Percentiles rank a stretch among this genome's conserved stretches.
Conservation (phyloP, 2,888 invertebrate genomes). For the Invenusta paracnida region DNA sequence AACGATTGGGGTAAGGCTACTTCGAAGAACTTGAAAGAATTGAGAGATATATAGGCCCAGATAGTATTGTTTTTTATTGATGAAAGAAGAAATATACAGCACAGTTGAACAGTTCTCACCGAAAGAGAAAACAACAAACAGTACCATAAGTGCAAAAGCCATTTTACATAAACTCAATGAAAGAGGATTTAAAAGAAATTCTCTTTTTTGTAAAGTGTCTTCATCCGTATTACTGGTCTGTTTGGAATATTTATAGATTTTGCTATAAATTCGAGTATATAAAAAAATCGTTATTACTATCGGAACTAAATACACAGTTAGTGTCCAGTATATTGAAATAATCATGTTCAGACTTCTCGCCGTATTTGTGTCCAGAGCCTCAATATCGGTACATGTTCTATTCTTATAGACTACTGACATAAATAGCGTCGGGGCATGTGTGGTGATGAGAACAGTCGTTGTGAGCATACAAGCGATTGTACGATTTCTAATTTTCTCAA, state of each 20-base stretch:
- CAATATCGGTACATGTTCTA: neutral
- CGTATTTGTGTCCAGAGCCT: neutral
- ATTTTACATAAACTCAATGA: neutral
- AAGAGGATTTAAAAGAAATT: neutral
- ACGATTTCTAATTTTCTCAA: neutral
- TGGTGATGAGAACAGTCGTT: neutral
- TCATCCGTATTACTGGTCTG: neutral
- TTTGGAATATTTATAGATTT: neutral
- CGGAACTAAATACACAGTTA: neutral
- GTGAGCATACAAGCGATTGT: slow-evolving; percentile 10
- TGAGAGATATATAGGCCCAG: neutral
- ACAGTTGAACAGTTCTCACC: no score
- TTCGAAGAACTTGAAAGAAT: neutral
- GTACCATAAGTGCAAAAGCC: neutral
- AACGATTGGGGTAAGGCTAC: neutral
- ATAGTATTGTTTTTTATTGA: no score
- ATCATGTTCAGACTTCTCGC: neutral
- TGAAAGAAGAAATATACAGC: no score
- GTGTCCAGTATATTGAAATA: neutral
- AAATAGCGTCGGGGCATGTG: neutral
- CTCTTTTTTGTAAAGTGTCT: neutral
- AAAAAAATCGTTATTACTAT: neutral
- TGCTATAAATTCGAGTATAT: neutral
- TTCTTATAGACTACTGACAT: neutral
- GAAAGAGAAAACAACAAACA: neutral